Percentiles rank a stretch among this genome's conserved stretches.
phyloP scores from a whole-genome alignment of 2,888 invertebrate species.

The Dichetophora obliterata region DNA sequence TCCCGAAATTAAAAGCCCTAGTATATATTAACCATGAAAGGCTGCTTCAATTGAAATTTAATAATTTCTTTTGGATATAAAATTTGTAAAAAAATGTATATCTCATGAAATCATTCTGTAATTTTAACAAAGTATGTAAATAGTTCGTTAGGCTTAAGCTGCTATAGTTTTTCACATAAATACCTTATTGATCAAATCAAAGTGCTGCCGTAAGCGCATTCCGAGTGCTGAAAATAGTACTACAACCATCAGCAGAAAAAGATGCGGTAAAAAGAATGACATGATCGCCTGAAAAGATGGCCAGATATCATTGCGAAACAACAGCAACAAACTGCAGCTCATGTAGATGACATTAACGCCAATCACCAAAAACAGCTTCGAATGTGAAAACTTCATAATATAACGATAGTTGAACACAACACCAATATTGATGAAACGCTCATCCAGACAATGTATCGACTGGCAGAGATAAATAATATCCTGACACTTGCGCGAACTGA shows the following conservation, averaged over 20 bases:
- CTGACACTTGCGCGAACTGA: constrained; percentile 56
- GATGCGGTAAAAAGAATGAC: constrained; percentile 65
- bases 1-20: too few relatives aligned
- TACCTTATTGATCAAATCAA: constrained; percentile 63
- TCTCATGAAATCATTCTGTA: too few relatives aligned
- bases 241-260: constrained; percentile 63
- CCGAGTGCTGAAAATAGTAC: constrained; percentile 60
- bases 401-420: constrained; percentile 61
- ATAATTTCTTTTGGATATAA: too few relatives aligned
- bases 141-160: too few relatives aligned
- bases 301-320: constrained; percentile 60
- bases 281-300: constrained; percentile 64
- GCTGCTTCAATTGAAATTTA: too few relatives aligned
- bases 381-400: constrained; percentile 58
- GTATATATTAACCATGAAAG: too few relatives aligned
- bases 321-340: constrained; percentile 59
- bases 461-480: constrained; percentile 57
- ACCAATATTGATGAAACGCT: constrained; percentile 57
- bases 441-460: constrained; percentile 57
- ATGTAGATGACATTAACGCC: constrained; percentile 60
- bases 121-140: too few relatives aligned
- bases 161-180: constrained; percentile 35
- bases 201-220: constrained; percentile 61
- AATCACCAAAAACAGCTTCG: constrained; percentile 54
- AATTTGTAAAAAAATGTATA: too few relatives aligned